Base-by-base conservation (phyloP, 92 coral and sea anemone genomes). In the Zoanthus sociatus region DNA sequence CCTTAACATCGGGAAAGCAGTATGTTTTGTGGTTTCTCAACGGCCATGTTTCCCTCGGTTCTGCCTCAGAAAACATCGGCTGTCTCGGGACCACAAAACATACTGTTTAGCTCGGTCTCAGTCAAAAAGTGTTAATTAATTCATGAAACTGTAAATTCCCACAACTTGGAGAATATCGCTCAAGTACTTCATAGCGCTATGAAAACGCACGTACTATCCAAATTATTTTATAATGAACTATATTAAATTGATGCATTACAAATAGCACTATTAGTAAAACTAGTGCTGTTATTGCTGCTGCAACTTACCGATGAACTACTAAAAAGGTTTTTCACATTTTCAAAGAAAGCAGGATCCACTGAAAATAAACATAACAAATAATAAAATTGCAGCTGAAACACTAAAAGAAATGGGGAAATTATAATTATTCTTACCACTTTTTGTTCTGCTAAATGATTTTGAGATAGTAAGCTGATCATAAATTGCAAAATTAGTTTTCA, bases 301-400 rank as follows among this genome's bases (percentile, higher is more conserved):
- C 44, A 15, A 67, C 72, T 67, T 69, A 81, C 85, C 85, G 85
- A 45, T 20, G 56, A 26, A 81, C 85, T 31, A 21, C 85, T 15
- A 66, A 81, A 81, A 47, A 81, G 73, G 61, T 66, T 81, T 51
- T 81, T 81, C 85, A 81, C 45, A 18, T 81, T 81, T 68, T 81
- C 85, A 66, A 81, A 81, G 73, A 64, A 81, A 21, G 85, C 85
- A 20, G 85, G 74, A 18, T 81, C 85, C 85, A 81, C 85, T 81
- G 20, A 18, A 44, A 68, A 50, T 1, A 50, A 50, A 55, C 37
- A 76, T 31, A 44, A 32, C 6, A 14, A 32, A 51, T 15, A 8
- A 8, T 17, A 51, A 26, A 51, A 17, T 50, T 50, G 9, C 55
- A 50, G 4, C 55, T 11, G 7, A 11, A 50, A 50, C 4, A 2